phyloP scores from a whole-genome alignment of 2,113 vertebrate species.

The Erinaceus europaeus region DNA sequence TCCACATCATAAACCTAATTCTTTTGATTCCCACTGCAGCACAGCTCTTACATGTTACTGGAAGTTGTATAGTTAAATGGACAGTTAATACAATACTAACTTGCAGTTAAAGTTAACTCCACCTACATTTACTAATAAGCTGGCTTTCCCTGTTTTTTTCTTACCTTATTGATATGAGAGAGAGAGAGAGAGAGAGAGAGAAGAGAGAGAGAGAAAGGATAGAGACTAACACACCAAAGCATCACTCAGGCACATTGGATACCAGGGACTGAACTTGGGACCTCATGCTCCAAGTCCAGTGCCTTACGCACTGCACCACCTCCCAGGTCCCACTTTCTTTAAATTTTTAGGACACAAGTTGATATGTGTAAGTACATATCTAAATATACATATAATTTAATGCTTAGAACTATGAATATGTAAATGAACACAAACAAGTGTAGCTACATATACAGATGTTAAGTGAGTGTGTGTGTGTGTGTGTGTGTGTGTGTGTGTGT shows the following conservation, averaged over 20 bases:
- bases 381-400: neutral
- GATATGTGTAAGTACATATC: neutral
- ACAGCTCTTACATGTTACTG: neutral
- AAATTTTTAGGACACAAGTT: neutral
- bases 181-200: too few relatives aligned
- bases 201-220: too few relatives aligned
- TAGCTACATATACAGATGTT: neutral
- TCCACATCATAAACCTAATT: neutral
- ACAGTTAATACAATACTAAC: neutral
- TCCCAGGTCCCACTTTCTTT: constrained; percentile 4
- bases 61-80: neutral
- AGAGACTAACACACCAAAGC: too few relatives aligned
- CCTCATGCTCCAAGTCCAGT: too few relatives aligned
- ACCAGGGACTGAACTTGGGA: too few relatives aligned
- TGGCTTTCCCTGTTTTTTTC: too few relatives aligned
- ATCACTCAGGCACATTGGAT: too few relatives aligned
- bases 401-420: neutral
- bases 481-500: neutral
- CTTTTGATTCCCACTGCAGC: neutral
- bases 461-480: neutral
- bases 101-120: neutral
- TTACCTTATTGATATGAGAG: too few relatives aligned
- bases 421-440: neutral
- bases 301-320: too few relatives aligned
- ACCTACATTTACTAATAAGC: constrained; percentile 8